Conservation (phyloP, 1,140 invertebrate genomes). For the Cyphomyrmex costatus region DNA sequence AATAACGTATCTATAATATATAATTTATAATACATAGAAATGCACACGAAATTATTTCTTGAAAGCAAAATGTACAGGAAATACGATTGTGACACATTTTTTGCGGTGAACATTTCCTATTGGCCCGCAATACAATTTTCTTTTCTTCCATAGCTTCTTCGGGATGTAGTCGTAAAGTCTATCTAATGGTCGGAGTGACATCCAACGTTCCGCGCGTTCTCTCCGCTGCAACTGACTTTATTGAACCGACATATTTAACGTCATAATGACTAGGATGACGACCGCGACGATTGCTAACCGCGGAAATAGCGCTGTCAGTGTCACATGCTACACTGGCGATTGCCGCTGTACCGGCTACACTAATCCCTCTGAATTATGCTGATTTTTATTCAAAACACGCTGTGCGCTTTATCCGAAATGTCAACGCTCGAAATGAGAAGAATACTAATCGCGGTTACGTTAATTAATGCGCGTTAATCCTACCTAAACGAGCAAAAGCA, state of each 20-base stretch:
- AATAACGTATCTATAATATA: background rate
- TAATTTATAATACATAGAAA: background rate
- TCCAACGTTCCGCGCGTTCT: background rate
- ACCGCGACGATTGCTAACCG: conserved; percentile 59
- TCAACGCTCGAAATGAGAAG: conserved; percentile 19
- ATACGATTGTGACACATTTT: background rate
- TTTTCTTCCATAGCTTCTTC: background rate
- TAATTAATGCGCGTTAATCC: conserved; percentile 31
- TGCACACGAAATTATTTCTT: background rate
- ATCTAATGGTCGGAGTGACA: conserved; percentile 19
- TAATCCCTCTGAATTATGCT: conserved; percentile 12
- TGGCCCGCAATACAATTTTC: background rate
- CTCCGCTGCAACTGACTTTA: conserved; percentile 46
- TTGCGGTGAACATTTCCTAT: background rate
- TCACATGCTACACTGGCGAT: conserved; percentile 50
- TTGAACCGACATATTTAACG: conserved; percentile 63
- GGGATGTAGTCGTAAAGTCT: conserved; percentile 24
- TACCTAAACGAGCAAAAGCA: background rate
- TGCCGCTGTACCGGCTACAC: background rate
- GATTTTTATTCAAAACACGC: conserved; percentile 47
- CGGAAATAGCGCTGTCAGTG: conserved; percentile 71
- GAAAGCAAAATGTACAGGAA: background rate
- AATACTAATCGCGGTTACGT: conserved; percentile 30
- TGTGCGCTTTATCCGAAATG: conserved; percentile 24
- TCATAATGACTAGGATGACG: conserved; percentile 55